These are phyloP conservation scores for Cryptoleucopteryx plumbea DNA, from an alignment of 2,113 vertebrate genomes.

Conservation along the genomic window DNA sequence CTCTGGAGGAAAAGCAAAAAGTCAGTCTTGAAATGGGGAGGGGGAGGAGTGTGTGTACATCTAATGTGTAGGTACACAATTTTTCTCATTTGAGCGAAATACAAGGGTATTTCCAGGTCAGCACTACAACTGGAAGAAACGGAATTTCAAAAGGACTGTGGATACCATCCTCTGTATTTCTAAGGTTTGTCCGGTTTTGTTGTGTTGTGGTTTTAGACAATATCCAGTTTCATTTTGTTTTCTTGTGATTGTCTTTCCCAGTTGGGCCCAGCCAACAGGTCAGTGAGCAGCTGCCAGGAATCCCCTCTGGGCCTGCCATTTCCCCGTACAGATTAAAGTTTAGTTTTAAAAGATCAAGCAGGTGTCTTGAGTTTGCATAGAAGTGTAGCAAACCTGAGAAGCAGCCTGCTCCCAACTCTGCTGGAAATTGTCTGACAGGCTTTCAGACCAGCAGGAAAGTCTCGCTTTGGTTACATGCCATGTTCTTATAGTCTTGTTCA, in stretches of 20 bases:
- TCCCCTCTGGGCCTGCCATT: not conserved
- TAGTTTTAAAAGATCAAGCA: not conserved
- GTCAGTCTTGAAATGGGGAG: not conserved
- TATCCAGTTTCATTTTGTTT: not conserved
- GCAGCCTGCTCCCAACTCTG: not conserved
- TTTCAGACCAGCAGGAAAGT: not conserved
- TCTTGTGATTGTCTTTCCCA: not conserved
- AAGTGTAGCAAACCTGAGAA: not conserved
- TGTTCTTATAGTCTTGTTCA: not conserved
- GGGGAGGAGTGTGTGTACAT: accelerated
- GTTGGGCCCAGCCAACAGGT: not conserved
- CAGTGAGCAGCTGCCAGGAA: not conserved
- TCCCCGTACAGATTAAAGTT: not conserved
- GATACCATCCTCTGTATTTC: accelerated
- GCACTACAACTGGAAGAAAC: not conserved
- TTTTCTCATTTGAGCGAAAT: not conserved
- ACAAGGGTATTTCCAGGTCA: not conserved
- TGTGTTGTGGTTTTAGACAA: not conserved
- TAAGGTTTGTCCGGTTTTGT: not conserved
- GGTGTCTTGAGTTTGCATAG: not conserved
- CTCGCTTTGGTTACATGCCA: not conserved
- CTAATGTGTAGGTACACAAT: accelerated
- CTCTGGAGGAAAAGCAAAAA: not conserved
- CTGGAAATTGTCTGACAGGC: not conserved
- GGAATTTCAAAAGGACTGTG: not conserved